These are phyloP conservation scores for Parauchenoglanis ngamensis DNA, from an alignment of 2,797 vertebrate genomes.

Conservation along the genomic window DNA sequence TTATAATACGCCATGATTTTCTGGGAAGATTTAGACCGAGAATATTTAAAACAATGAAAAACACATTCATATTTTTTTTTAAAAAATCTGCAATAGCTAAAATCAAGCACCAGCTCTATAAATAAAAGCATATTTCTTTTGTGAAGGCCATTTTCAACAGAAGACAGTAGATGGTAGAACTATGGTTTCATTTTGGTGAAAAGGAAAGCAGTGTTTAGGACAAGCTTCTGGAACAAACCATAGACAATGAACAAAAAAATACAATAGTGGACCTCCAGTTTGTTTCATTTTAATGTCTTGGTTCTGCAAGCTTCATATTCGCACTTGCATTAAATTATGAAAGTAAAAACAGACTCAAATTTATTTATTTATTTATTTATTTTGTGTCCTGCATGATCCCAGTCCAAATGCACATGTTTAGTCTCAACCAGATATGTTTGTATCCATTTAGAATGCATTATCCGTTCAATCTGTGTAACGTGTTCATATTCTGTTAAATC, in stretches of 20 bases:
- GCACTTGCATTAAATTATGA: neutral
- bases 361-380: neutral
- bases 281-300: neutral
- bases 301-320: neutral
- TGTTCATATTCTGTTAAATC: neutral
- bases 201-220: neutral
- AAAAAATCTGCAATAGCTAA: neutral
- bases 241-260: neutral
- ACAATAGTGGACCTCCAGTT: neutral
- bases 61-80: neutral
- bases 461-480: neutral
- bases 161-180: neutral
- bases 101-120: neutral
- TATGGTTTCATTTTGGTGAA: neutral
- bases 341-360: neutral
- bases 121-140: neutral
- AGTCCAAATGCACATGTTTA: neutral
- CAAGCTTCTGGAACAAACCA: neutral
- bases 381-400: neutral
- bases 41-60: neutral
- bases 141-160: neutral
- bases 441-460: neutral
- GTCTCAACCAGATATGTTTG: neutral
- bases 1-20: neutral
- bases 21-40: neutral